A percentile compares a stretch with the other conserved stretches of the same genome.
phyloP scores from a whole-genome alignment of 2,888 invertebrate species.

The Scaptomyza polygonia region DNA sequence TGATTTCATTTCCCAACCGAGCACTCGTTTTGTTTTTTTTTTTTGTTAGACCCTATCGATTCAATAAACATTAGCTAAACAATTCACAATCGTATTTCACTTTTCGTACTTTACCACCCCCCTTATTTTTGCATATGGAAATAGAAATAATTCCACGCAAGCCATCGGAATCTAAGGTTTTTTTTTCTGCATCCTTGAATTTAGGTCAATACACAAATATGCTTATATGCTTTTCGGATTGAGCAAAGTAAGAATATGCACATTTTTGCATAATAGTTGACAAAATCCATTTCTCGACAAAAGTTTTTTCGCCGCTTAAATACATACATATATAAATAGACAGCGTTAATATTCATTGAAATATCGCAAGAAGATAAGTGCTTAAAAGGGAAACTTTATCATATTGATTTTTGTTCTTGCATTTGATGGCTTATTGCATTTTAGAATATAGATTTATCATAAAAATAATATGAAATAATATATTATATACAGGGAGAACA shows the following conservation, averaged over 20 bases:
- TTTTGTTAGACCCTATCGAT: slow-evolving; percentile 15
- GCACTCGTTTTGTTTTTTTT: too few species aligned
- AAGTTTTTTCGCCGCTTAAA: background rate
- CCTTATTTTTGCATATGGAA: background rate
- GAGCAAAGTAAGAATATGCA: background rate
- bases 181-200: slow-evolving; percentile 2
- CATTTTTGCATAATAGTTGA: background rate
- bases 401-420: background rate
- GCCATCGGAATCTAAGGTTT: slow-evolving; percentile 7
- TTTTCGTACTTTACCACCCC: too few species aligned
- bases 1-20: slow-evolving; percentile 26
- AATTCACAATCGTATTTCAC: background rate
- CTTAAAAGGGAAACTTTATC: background rate
- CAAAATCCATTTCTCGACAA: background rate
- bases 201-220: background rate
- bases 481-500: too few species aligned
- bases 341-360: background rate
- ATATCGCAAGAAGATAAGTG: background rate
- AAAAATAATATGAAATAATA: too few species aligned
- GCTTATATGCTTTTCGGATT: background rate
- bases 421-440: background rate
- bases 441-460: too few species aligned
- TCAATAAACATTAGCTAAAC: slow-evolving; percentile 33
- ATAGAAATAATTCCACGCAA: slow-evolving; percentile 5
- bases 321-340: background rate